A percentile compares a stretch with the other conserved stretches of the same genome.
phyloP scores from a whole-genome alignment of 37 sponge, comb jelly and placozoan species.

The Crambe crambe region DNA sequence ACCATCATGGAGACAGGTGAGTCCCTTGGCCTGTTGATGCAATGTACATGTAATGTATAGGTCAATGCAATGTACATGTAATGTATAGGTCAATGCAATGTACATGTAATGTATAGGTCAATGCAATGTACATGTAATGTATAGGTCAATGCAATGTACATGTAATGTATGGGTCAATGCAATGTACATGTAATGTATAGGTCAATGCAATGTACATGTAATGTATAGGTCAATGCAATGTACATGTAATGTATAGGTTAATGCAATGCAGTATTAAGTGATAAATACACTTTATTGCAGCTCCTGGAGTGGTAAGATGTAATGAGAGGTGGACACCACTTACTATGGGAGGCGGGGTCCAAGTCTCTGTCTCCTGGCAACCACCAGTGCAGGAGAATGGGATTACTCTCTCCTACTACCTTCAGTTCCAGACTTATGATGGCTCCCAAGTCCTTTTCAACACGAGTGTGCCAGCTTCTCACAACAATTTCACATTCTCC shows the following conservation, averaged over 20 bases:
- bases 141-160: not conserved
- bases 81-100: not conserved
- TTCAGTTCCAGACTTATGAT: conserved; percentile 1
- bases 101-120: not conserved
- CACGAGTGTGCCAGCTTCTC: not conserved
- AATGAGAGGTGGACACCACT: not conserved
- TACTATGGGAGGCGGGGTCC: not conserved
- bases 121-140: not conserved
- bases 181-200: not conserved
- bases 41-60: not conserved
- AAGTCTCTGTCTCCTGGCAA: conserved; percentile 17
- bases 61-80: not conserved
- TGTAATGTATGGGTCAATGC: not conserved
- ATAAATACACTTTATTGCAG: not conserved
- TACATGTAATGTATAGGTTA: not conserved
- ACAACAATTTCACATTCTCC: not conserved
- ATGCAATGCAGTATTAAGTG: no score
- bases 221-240: not conserved
- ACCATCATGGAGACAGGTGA: conserved; percentile 17
- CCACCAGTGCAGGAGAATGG: conserved; percentile 10
- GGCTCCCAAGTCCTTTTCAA: not conserved
- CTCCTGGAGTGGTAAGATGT: conserved; percentile 8
- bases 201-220: not conserved
- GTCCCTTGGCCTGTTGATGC: not conserved
- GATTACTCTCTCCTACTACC: not conserved